Base-by-base conservation (phyloP, 35 echinoderm and acorn worm species). In the Eucidaris tribuloides region DNA sequence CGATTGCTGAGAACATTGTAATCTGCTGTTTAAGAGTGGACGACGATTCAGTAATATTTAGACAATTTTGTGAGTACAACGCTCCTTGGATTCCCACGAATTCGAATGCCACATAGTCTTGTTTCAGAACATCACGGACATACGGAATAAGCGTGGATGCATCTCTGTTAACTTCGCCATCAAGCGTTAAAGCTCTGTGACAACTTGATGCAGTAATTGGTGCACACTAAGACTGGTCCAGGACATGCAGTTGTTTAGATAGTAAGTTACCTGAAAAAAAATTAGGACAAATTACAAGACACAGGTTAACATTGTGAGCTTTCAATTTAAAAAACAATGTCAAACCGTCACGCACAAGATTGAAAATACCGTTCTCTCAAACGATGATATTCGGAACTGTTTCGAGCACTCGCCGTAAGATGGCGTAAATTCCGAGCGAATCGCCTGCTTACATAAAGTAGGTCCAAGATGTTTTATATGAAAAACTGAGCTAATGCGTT, bases 121-220 rank as follows among this genome's bases (percentile, higher is more conserved):
- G 36, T n/a, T 88, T 88, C 15, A 83, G 32, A 62, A 88, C 45
- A 46, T 87, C 89, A 3, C 38, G 45, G 41, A 70, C 44, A 28
- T 57, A 24, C 59, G 89, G 20, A 97, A 40, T 17, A 62, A 7
- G n/a, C 18, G 31, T 2, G 80, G 27, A 2, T 38, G 55, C 66
- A 99, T 74, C 29, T 87, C 49, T 11, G 58, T n/a, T 85, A 79
- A 93, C 65, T 35, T 90, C 90, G 17, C 96, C 96, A 43, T 80
- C 78, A 33, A 85, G 27, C n/a, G 18, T 58, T 60, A 2, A 99
- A 46, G 42, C 89, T 38, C 56, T 99, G 70, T 40, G 81, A 87
- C 17, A 71, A 42, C 82, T 87, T 18, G 79, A 41, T 40, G 80
- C 11, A 92, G 19, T 39, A 84, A 65, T 74, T 78, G 77, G 42